phyloP scores from a whole-genome alignment of 2,113 vertebrate genomes.

The Dicaeum eximium region DNA sequence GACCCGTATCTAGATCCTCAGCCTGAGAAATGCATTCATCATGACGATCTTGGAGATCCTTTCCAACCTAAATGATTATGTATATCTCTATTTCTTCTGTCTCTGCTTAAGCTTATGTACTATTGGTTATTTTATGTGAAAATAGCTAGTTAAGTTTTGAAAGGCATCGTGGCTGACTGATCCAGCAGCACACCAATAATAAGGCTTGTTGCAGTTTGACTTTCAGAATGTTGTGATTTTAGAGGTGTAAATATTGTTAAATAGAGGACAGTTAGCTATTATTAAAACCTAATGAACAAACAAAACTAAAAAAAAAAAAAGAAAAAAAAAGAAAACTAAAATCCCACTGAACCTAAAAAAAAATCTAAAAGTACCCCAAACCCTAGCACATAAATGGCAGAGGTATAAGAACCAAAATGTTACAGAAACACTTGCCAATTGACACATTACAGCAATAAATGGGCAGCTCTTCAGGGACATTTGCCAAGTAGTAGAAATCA shows the following conservation, averaged over 20 bases:
- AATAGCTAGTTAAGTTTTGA: conserved; percentile 34
- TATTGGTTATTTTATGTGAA: neutral
- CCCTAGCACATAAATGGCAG: neutral
- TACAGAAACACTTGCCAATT: neutral
- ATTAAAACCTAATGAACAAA: neutral
- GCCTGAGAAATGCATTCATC: neutral
- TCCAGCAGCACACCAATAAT: neutral
- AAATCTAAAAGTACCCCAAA: neutral
- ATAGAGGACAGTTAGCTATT: neutral
- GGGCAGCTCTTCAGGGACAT: rapidly evolving
- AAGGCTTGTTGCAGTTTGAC: neutral
- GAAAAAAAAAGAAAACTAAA: neutral
- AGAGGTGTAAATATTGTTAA: neutral
- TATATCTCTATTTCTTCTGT: neutral
- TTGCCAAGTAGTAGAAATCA: neutral
- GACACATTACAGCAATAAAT: neutral
- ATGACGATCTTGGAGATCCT: neutral
- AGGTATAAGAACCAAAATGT: neutral
- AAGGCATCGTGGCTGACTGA: neutral
- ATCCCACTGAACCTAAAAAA: neutral
- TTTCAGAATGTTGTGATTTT: neutral
- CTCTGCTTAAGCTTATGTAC: neutral
- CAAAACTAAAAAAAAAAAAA: neutral
- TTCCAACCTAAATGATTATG: neutral
- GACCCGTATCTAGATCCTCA: neutral